Evolutionary conservation across 2,113 vertebrate genomes (phyloP), one percentile per base, ranked within the genome.

Genomic region (Oreochromis spilurus): DNA sequence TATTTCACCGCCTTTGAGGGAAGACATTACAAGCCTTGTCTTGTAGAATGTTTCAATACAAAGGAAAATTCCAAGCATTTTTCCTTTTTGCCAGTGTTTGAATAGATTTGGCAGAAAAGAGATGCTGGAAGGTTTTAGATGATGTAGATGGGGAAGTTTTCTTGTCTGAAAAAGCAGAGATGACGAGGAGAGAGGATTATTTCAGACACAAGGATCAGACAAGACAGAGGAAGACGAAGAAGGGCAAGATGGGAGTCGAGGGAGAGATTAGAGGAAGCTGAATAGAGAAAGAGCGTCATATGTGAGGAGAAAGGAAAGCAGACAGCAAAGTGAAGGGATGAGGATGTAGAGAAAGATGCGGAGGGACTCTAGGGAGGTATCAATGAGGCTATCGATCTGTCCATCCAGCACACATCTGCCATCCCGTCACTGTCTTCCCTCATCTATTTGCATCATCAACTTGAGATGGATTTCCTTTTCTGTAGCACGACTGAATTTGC

Each of bases 351-450:
- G 72, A 77, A 52, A n/a, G 45, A 77, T 86, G 84, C 77, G 86
- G 88, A 53, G 48, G 36, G 72, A 5, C 94, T 90, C 90, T 24
- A 12, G 91, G 91, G 94, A 93, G 82, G 83, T 93, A 91, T 95
- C 92, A 94, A 70, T 90, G 91, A 85, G 82, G 19, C 54, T 79
- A 94, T 93, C 16, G 93, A 95, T 93, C 93, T 82, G 83, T 89
- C 83, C 85, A 50, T 93, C 91, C 84, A 92, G 84, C 79, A 60
- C 91, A 85, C 72, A 84, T 85, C 86, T 81, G 79, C 84, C 70
- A 65, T 85, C 87, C 93, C 77, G 81, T 87, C 91, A 90, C 86
- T 53, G 75, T 62, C 91, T 81, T 84, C 81, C 72, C 67, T 85
- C 82, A 57, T 92, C 83, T 70, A 84, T 84, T 87, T 12, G 21